Conservation (phyloP, 2,888 invertebrate species). For the Drosophila subquinaria region DNA sequence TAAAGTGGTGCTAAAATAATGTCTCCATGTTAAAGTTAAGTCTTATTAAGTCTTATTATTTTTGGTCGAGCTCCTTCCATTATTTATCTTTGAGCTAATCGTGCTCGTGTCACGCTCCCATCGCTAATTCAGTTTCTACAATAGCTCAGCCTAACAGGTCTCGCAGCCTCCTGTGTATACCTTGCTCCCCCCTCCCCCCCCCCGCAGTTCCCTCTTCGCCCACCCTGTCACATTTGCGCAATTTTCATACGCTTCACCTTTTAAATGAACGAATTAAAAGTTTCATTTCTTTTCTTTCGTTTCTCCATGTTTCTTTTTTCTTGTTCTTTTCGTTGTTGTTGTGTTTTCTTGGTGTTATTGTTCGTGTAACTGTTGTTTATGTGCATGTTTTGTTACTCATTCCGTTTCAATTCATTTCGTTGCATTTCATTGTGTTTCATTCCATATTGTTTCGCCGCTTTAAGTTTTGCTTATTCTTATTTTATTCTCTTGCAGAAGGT, state of each 20-base stretch:
- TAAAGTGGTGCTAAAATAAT: neutral
- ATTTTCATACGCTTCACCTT: constrained; percentile 78
- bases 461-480: constrained; percentile 8
- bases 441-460: constrained; percentile 30
- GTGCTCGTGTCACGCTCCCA: constrained; percentile 16
- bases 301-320: constrained; percentile 13
- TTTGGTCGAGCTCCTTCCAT: neutral
- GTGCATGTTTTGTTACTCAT: constrained; percentile 33
- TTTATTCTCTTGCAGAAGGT: neutral
- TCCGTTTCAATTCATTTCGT: constrained; percentile 33
- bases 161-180: neutral
- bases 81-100: neutral
- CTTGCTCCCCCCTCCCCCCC: neutral
- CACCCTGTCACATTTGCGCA: constrained; percentile 53
- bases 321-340: constrained; percentile 7
- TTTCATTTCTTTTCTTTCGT: constrained; percentile 58
- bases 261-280: constrained; percentile 78
- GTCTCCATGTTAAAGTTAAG: neutral
- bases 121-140: constrained; percentile 6
- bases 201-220: no score
- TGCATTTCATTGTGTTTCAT: constrained; percentile 34
- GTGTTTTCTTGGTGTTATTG: constrained; percentile 11
- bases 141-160: constrained; percentile 10
- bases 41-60: neutral
- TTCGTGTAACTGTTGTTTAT: constrained; percentile 40